phyloP scores from a whole-genome alignment of 2,113 vertebrate species.

The Nestor notabilis region DNA sequence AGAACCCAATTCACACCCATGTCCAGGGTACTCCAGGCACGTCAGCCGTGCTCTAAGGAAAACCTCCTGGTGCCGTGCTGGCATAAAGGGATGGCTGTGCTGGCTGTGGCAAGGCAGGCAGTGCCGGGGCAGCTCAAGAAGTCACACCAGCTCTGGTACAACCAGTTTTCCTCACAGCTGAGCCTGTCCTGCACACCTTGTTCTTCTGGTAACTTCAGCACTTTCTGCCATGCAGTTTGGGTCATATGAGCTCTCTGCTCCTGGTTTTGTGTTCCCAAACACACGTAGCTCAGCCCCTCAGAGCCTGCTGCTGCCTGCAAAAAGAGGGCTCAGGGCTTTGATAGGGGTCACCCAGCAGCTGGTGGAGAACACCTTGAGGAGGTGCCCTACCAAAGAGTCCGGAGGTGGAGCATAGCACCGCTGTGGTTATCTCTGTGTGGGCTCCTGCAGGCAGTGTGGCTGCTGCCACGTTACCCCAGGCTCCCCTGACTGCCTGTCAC shows the following conservation, averaged over 20 bases:
- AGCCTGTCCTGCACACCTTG: not conserved
- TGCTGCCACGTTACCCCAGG: not conserved
- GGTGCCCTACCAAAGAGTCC: not conserved
- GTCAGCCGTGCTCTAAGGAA: fast-evolving
- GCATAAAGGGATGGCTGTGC: fast-evolving
- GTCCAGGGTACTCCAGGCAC: not conserved
- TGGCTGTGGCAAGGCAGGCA: not conserved
- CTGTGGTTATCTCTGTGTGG: fast-evolving
- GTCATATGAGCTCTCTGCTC: not conserved
- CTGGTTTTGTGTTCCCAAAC: not conserved
- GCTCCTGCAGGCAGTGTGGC: not conserved
- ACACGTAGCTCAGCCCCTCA: fast-evolving
- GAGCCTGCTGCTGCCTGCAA: not conserved
- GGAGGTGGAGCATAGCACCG: not conserved
- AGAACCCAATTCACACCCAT: fast-evolving
- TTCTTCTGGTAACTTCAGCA: not conserved
- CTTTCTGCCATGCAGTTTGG: not conserved
- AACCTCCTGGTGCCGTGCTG: not conserved
- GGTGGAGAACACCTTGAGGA: not conserved
- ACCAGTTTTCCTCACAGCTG: not conserved
- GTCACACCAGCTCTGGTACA: not conserved
- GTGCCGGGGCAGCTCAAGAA: not conserved
- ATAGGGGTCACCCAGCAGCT: not conserved
- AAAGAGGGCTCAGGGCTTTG: not conserved
- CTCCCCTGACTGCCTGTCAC: not conserved